Evolutionary conservation across 64 coral and sea anemone genomes (phyloP).

Genomic region (Actinia tenebrosa): DNA sequence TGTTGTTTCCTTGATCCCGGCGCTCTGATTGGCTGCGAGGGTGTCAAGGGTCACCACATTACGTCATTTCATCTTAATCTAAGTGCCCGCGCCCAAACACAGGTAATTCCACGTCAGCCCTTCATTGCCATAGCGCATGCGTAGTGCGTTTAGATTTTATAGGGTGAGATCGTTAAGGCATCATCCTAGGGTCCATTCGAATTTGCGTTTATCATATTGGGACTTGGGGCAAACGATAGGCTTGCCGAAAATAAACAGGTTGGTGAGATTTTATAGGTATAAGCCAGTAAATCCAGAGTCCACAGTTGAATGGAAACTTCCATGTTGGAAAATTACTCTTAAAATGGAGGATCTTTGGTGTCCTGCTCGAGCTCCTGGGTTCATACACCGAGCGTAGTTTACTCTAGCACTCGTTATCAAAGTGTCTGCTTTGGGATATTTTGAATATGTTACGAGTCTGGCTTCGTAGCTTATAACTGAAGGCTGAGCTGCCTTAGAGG

Average conservation of each 20-base stretch:
- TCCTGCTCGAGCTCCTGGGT: background rate
- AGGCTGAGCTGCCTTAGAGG: background rate
- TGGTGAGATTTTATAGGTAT: background rate
- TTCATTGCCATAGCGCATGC: conserved; percentile 6
- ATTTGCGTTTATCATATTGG: conserved; percentile 5
- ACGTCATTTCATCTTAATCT: conserved; percentile 95
- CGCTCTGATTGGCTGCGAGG: conserved; percentile 53
- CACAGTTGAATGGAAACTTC: background rate
- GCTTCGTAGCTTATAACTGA: background rate
- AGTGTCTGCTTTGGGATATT: background rate
- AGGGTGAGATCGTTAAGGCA: conserved; percentile 9
- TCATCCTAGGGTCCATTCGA: conserved; percentile 8
- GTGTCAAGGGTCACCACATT: conserved; percentile 94
- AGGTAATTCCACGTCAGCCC: conserved; percentile 79
- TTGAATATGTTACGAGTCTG: background rate
- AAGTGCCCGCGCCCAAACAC: conserved; percentile 41
- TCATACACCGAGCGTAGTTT: background rate
- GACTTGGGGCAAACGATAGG: conserved; percentile 16
- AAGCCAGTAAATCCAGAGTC: conserved; percentile 9
- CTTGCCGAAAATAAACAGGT: conserved; percentile 19
- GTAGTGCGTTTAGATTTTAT: background rate
- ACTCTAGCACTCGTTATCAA: background rate
- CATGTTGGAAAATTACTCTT: background rate
- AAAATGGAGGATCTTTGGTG: background rate
- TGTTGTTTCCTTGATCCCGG: conserved; percentile 18